A percentile compares a stretch with the other conserved stretches of the same genome.
phyloP scores from a whole-genome alignment of 2,113 vertebrate genomes.

The Myotis yumanensis region DNA sequence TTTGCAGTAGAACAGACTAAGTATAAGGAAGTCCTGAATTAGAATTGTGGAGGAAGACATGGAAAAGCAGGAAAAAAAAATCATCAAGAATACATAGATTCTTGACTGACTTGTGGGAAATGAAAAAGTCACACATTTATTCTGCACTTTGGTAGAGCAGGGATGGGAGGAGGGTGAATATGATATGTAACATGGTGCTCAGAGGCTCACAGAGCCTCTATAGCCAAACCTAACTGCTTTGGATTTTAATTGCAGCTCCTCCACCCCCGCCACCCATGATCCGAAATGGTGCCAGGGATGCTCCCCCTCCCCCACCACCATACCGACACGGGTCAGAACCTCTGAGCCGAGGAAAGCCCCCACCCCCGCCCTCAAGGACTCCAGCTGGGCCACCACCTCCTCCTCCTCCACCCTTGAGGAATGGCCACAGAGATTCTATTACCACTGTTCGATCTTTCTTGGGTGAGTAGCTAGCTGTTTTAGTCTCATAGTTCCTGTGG shows the following conservation, averaged over 20 bases:
- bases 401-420: slow-evolving; percentile 92
- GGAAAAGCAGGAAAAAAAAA: background rate
- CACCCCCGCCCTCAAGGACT: slow-evolving; percentile 88
- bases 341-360: slow-evolving; percentile 87
- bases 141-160: background rate
- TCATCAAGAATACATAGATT: background rate
- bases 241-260: slow-evolving; percentile 82
- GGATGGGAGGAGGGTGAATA: background rate
- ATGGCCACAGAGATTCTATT: slow-evolving; percentile 91
- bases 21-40: background rate
- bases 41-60: slow-evolving; percentile 35
- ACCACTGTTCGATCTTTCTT: slow-evolving; percentile 87
- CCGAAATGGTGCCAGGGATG: slow-evolving; percentile 91
- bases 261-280: slow-evolving; percentile 82
- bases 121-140: background rate
- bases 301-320: slow-evolving; percentile 91
- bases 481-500: background rate
- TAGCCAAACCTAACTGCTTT: slow-evolving; percentile 16
- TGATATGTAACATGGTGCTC: background rate
- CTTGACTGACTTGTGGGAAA: background rate
- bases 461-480: slow-evolving; percentile 83
- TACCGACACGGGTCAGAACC: slow-evolving; percentile 90
- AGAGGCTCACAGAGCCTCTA: background rate
- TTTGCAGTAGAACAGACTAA: slow-evolving; percentile 1
- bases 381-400: slow-evolving; percentile 91